These are phyloP conservation scores for Dicycla oo DNA, from an alignment of 2,888 invertebrate genomes.

Conservation along the genomic window DNA sequence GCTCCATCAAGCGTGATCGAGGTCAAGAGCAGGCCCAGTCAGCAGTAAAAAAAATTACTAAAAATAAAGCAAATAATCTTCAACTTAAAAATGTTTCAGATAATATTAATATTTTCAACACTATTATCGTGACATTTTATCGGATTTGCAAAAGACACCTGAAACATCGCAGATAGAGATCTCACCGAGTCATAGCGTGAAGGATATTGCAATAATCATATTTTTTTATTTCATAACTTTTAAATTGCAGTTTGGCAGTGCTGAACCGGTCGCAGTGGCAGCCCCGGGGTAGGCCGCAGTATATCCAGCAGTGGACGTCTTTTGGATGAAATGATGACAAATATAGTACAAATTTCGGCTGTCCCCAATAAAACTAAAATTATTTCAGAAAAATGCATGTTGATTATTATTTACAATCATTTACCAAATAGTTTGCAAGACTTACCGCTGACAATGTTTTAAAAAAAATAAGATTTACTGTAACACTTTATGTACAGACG, in stretches of 20 bases:
- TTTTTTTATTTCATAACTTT: background rate
- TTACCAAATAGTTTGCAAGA: too few relatives aligned
- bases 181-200: background rate
- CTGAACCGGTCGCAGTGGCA: too few relatives aligned
- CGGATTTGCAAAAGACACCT: conserved; percentile 2
- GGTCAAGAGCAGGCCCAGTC: too few relatives aligned
- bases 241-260: background rate
- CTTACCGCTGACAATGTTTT: too few relatives aligned
- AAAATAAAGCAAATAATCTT: background rate
- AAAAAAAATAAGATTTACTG: too few relatives aligned
- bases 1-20: too few relatives aligned
- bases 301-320: background rate
- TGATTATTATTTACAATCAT: too few relatives aligned
- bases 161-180: background rate
- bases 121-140: conserved; percentile 5
- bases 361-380: too few relatives aligned
- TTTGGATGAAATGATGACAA: background rate
- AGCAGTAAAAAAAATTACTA: too few relatives aligned
- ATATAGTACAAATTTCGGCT: background rate
- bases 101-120: background rate
- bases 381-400: too few relatives aligned
- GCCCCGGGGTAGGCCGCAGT: too few relatives aligned
- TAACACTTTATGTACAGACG: too few relatives aligned
- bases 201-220: conserved; percentile 3
- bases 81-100: background rate